A percentile compares a stretch with the other conserved stretches of the same genome.
Conservation (phyloP, 2,113 vertebrate genomes). For the Ceuthmochares aereus region DNA sequence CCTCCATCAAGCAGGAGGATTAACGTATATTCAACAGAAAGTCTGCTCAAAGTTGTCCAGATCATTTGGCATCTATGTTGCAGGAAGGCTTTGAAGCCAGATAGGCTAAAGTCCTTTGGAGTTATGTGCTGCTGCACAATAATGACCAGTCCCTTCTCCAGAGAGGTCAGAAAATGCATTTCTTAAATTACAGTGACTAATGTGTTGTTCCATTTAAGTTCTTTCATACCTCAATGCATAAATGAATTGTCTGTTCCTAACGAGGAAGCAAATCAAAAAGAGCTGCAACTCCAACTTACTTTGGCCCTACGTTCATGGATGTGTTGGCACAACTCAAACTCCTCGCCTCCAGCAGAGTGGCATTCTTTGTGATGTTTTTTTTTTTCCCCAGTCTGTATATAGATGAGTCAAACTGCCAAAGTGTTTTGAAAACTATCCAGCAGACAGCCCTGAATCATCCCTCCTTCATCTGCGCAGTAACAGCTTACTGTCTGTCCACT, state of each 20-base stretch:
- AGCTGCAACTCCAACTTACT: not conserved
- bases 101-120: not conserved
- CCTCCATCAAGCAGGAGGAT: not conserved
- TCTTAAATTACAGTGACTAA: not conserved
- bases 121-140: not conserved
- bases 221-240: not conserved
- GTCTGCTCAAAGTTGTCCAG: not conserved
- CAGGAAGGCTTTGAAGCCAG: not conserved
- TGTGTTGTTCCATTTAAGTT: not conserved
- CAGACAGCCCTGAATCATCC: not conserved
- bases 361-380: not conserved
- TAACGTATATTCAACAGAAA: not conserved
- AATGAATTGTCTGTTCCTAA: not conserved
- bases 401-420: constrained; percentile 18
- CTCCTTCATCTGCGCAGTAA: not conserved
- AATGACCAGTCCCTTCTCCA: not conserved
- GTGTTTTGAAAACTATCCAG: not conserved
- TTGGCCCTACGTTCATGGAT: not conserved
- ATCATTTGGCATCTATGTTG: not conserved
- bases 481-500: not conserved
- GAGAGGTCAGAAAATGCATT: not conserved
- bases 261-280: not conserved
- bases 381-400: not conserved
- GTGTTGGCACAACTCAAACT: not conserved
- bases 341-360: not conserved